Percentiles rank a stretch among this genome's conserved stretches.
These are phyloP conservation scores for Protophormia terraenovae DNA, from an alignment of 2,888 invertebrate species.

Conservation along the genomic window DNA sequence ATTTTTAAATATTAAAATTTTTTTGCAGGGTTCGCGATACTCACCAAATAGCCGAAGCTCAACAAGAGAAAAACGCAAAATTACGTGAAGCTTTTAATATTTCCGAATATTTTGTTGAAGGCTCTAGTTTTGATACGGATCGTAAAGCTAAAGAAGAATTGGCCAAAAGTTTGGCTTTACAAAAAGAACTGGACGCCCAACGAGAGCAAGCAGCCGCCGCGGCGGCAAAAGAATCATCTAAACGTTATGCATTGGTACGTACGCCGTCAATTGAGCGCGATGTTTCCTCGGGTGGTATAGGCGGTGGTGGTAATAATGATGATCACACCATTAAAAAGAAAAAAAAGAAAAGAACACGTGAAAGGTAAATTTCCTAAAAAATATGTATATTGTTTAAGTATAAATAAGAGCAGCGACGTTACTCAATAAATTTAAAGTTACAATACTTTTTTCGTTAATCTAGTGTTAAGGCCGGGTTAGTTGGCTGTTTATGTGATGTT, in stretches of 20 bases:
- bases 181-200: constrained; percentile 81
- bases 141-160: constrained; percentile 83
- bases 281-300: constrained; percentile 75
- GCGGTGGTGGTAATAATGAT: constrained; percentile 74
- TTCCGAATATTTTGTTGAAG: constrained; percentile 95
- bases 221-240: constrained; percentile 77
- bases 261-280: constrained; percentile 87
- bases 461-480: no score
- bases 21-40: constrained; percentile 92
- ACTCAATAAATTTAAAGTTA: no score
- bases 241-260: constrained; percentile 88
- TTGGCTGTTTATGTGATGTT: no score
- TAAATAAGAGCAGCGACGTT: no score
- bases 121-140: constrained; percentile 94
- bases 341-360: constrained; percentile 88
- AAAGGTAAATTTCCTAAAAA: constrained; percentile 73
- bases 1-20: not conserved
- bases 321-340: constrained; percentile 83
- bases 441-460: no score
- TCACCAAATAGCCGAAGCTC: constrained; percentile 97
- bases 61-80: constrained; percentile 96
- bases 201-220: constrained; percentile 78
- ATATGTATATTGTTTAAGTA: no score
- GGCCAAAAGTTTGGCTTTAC: constrained; percentile 81
- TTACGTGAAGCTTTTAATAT: constrained; percentile 97